Evolutionary conservation across 2,888 invertebrate species (phyloP), one percentile per base, ranked within the genome.

Genomic region (Hemicrepidius hirtus): DNA sequence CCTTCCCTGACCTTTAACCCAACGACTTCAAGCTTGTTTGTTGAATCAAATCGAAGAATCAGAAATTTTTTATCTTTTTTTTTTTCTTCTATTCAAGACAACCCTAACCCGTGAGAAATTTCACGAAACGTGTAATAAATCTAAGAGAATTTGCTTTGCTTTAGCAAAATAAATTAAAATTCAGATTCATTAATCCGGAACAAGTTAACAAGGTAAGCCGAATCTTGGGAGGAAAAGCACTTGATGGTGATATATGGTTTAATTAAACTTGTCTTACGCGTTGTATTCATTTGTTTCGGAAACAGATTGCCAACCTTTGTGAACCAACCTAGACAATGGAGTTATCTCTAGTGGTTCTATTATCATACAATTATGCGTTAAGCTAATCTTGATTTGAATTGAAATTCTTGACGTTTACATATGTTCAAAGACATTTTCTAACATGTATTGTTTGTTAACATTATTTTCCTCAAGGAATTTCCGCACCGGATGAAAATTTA

Each of bases 221-320:
- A 82, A 83, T 83, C 82, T 84, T 82, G 76, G 81, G 80, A 79
- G 78, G 71, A 75, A 71, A 80, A 80, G 80, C 79, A 80, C 78
- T 83, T 83, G 83, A 84, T 83, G 80, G 84, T 85, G 86, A 86
- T 85, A 82, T 85, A 85, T 85, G 82, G 84, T 84, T 85, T 85
- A 86, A 86, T 86, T 86, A 85, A 86, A 82, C 84, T 85, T 85
- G 86, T 86, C 85, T 85, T 85, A 84, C 83, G 83, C 84, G 81
- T 82, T 86, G 86, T 86, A 85, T 85, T 85, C 85, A 86, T 86
- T 86, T 86, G 85, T 86, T 86, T 84, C 82, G 83, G 82, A 84
- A 85, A 85, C 83, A 83, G 84, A 85, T 84, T 85, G 83, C 83
- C 82, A 82, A 82, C 82, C 82, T 82, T 83, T 83, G 82, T 78